Conservation (phyloP, 2,888 invertebrate genomes). For the Sarcophaga caerulescens region DNA sequence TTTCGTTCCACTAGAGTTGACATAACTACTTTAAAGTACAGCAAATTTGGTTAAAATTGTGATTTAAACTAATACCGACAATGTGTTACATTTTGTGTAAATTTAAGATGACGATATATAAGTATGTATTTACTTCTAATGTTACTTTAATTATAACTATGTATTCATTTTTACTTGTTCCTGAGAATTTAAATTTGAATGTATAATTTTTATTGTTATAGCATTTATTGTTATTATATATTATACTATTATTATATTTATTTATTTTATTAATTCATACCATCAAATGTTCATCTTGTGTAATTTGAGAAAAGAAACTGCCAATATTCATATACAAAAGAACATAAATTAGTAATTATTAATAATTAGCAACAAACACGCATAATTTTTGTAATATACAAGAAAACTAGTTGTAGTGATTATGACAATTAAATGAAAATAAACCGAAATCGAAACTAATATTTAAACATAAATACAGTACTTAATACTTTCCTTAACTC, state of each 20-base stretch:
- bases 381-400: slow-evolving; percentile 70
- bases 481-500: neutral
- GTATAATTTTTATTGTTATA: slow-evolving; percentile 50
- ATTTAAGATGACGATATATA: too few relatives aligned
- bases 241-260: neutral
- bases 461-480: neutral
- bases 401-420: slow-evolving; percentile 57
- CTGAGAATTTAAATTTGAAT: too few relatives aligned
- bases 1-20: too few relatives aligned
- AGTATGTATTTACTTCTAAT: too few relatives aligned
- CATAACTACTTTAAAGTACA: too few relatives aligned
- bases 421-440: slow-evolving; percentile 42
- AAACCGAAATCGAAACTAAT: neutral
- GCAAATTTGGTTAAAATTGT: too few relatives aligned
- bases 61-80: too few relatives aligned
- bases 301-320: slow-evolving; percentile 67
- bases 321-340: slow-evolving; percentile 65
- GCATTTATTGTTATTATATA: neutral
- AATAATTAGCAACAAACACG: slow-evolving; percentile 69
- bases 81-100: too few relatives aligned
- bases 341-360: slow-evolving; percentile 59
- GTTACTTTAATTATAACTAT: too few relatives aligned
- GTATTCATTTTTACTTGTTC: too few relatives aligned
- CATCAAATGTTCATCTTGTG: neutral
- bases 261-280: neutral